Conservation (phyloP, 1,140 invertebrate genomes). For the Hermatobates lingyangjiaoensis region DNA sequence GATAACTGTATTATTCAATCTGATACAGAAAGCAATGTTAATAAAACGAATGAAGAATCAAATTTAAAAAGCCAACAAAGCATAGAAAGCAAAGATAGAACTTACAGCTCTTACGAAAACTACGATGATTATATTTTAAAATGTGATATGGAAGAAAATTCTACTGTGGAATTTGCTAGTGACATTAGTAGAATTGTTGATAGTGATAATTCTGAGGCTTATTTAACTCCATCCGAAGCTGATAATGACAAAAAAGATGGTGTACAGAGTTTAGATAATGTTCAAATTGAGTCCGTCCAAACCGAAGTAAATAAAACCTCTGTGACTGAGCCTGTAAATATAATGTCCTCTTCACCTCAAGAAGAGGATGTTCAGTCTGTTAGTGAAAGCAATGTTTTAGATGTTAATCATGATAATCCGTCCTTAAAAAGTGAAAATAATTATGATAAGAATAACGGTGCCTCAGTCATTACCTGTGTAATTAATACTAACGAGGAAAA, state of each 20-base stretch:
- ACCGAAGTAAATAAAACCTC: slow-evolving; percentile 1
- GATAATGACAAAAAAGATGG: slow-evolving; percentile 20
- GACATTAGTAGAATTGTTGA: slow-evolving; percentile 21
- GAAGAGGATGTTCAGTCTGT: slow-evolving; percentile 19
- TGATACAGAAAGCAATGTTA: too few species aligned
- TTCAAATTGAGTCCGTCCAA: slow-evolving; percentile 15
- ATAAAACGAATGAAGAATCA: background rate
- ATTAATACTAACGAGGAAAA: background rate
- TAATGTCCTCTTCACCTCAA: slow-evolving; percentile 4
- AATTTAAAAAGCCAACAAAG: background rate
- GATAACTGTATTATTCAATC: too few species aligned
- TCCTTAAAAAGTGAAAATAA: background rate
- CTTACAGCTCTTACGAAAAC: background rate
- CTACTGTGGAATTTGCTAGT: slow-evolving; percentile 9
- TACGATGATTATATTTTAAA: slow-evolving; percentile 8
- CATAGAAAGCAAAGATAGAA: background rate
- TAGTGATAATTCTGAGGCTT: slow-evolving; percentile 36
- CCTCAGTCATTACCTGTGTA: background rate
- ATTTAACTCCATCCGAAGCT: slow-evolving; percentile 36
- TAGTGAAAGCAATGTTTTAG: slow-evolving; percentile 3
- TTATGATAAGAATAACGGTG: too few species aligned
- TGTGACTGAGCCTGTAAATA: background rate
- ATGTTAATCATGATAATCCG: background rate
- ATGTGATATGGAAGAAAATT: slow-evolving; percentile 9
- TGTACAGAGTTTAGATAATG: slow-evolving; percentile 16